These are phyloP conservation scores for Pampus argenteus DNA, from an alignment of 2,797 vertebrate genomes.

Conservation along the genomic window DNA sequence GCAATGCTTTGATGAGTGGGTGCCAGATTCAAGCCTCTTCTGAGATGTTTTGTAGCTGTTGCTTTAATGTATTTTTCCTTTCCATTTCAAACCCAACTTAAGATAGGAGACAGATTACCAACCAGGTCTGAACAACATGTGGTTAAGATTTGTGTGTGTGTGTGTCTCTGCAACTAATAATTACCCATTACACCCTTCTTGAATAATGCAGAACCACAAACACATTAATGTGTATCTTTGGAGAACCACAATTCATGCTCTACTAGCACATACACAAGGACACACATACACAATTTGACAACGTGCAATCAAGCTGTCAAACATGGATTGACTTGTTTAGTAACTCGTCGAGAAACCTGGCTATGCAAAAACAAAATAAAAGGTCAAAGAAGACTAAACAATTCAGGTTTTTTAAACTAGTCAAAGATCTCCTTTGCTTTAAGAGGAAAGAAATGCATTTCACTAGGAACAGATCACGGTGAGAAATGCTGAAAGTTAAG, in stretches of 20 bases:
- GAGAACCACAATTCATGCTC: background rate
- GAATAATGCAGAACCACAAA: background rate
- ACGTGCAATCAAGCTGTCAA: background rate
- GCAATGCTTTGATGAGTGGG: background rate
- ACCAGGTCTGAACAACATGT: background rate
- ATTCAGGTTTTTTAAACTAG: constrained; percentile 3
- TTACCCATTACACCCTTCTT: background rate
- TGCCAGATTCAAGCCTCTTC: background rate
- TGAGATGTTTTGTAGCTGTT: background rate
- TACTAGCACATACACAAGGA: background rate
- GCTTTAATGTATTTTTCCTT: background rate
- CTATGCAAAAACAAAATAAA: background rate
- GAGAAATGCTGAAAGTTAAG: background rate
- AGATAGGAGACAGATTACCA: background rate
- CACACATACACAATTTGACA: too few species aligned
- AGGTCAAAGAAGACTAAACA: background rate
- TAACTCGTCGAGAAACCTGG: background rate
- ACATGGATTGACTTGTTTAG: background rate
- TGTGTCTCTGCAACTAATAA: background rate
- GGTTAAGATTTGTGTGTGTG: background rate
- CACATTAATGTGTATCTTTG: background rate
- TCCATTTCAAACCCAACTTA: background rate
- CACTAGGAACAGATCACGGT: background rate
- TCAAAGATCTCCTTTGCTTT: background rate
- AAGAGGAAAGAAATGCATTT: background rate